These are phyloP conservation scores for Lasiommata megera DNA, from an alignment of 2,888 invertebrate genomes.

Conservation along the genomic window DNA sequence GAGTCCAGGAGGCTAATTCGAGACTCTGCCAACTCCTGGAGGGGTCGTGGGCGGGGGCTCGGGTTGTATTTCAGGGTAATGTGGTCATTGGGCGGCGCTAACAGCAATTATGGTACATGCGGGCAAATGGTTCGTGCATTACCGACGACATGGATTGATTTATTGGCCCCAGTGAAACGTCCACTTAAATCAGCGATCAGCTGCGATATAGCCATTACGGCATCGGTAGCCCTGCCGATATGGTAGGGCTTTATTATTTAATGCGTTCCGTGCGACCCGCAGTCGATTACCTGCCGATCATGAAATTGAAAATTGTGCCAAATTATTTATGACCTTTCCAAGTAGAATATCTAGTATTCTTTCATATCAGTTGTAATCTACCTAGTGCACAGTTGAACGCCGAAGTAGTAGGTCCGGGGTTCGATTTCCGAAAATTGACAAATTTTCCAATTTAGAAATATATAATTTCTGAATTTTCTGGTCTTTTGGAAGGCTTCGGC, in stretches of 20 bases:
- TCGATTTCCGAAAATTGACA: too few relatives aligned
- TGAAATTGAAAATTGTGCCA: constrained; percentile 45
- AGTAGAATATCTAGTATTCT: background rate
- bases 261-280: constrained; percentile 55
- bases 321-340: constrained; percentile 39
- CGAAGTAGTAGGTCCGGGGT: too few relatives aligned
- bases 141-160: constrained; percentile 76
- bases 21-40: constrained; percentile 47
- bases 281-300: constrained; percentile 53
- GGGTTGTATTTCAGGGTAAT: constrained; percentile 66
- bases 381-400: too few relatives aligned
- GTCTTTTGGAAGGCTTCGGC: too few relatives aligned
- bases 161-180: constrained; percentile 53
- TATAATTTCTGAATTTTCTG: too few relatives aligned
- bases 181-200: constrained; percentile 53
- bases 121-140: constrained; percentile 78
- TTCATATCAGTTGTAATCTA: too few relatives aligned
- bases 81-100: constrained; percentile 76
- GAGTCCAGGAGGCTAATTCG: constrained; percentile 61
- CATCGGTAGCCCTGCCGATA: constrained; percentile 50
- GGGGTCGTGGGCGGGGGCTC: constrained; percentile 48
- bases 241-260: constrained; percentile 53
- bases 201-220: constrained; percentile 64
- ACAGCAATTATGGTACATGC: constrained; percentile 76
- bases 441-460: too few relatives aligned